Conservation (phyloP, 2,888 invertebrate species). For the Xylocampa areola region DNA sequence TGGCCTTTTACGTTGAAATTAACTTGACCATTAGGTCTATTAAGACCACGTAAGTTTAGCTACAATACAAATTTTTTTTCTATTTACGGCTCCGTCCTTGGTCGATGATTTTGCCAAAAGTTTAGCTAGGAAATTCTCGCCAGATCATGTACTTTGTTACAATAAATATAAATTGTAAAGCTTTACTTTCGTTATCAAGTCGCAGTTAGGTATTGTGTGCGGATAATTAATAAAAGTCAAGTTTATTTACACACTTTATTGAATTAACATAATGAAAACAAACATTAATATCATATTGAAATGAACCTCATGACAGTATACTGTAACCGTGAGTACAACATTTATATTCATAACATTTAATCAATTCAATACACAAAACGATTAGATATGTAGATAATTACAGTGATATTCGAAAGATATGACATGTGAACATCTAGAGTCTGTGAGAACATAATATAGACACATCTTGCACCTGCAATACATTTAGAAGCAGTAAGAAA, state of each 20-base stretch:
- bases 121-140: no score
- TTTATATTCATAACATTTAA: conserved; percentile 85
- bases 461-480: conserved; percentile 46
- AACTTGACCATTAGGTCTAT: no score
- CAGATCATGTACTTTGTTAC: no score
- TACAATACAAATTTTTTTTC: no score
- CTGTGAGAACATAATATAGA: conserved; percentile 52
- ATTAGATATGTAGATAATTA: conserved; percentile 88
- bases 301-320: conserved; percentile 85
- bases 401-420: conserved; percentile 86
- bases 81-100: no score
- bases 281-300: conserved; percentile 85
- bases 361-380: conserved; percentile 86
- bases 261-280: conserved; percentile 89
- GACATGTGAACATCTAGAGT: conserved; percentile 70
- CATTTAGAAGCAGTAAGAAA: conserved; percentile 45
- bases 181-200: no score
- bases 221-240: conserved; percentile 53
- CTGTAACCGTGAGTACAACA: conserved; percentile 88
- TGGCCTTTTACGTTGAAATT: no score
- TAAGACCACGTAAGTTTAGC: no score
- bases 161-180: no score
- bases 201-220: no score
- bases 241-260: conserved; percentile 90
- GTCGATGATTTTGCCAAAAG: no score